Percentiles rank a stretch among this genome's conserved stretches.
Evolutionary conservation across 2,797 vertebrate species (phyloP).

Genomic region (Paramormyrops hopkinsi): DNA sequence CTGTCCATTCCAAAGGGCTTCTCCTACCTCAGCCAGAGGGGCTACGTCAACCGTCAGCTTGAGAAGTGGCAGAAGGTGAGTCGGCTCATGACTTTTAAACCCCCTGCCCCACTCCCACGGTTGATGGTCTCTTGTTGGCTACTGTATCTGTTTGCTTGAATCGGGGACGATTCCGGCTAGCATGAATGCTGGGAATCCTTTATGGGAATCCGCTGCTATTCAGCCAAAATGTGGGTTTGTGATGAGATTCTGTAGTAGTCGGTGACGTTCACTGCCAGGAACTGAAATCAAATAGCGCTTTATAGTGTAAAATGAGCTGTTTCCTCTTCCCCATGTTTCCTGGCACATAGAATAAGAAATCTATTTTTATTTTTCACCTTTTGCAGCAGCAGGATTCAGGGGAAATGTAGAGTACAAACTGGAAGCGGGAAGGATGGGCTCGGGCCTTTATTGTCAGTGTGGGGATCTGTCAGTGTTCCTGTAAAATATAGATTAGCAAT

Average conservation of each 20-base stretch:
- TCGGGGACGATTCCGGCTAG: not conserved
- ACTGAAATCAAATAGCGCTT: not conserved
- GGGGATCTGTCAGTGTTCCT: not conserved
- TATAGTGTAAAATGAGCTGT: not conserved
- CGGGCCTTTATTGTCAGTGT: not conserved
- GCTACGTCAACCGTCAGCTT: slow-evolving; percentile 92
- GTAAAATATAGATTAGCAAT: not conserved
- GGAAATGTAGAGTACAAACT: not conserved
- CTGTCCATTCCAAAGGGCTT: slow-evolving; percentile 98
- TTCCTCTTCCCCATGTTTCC: not conserved
- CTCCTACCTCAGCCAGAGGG: slow-evolving; percentile 94
- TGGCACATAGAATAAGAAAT: not conserved
- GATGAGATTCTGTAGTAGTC: not conserved
- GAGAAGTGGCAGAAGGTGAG: slow-evolving; percentile 98
- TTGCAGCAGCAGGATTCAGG: not conserved
- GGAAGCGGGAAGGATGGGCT: not conserved
- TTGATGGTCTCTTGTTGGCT: not conserved
- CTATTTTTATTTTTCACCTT: not conserved
- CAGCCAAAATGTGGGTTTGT: not conserved
- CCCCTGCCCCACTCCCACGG: not conserved
- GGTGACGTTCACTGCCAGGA: not conserved
- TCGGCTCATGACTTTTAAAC: too few relatives aligned
- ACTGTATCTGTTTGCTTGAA: not conserved
- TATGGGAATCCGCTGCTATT: not conserved
- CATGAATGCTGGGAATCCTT: not conserved